Base-by-base conservation (phyloP, 2,888 invertebrate genomes). In the Ormyrus rosae region DNA sequence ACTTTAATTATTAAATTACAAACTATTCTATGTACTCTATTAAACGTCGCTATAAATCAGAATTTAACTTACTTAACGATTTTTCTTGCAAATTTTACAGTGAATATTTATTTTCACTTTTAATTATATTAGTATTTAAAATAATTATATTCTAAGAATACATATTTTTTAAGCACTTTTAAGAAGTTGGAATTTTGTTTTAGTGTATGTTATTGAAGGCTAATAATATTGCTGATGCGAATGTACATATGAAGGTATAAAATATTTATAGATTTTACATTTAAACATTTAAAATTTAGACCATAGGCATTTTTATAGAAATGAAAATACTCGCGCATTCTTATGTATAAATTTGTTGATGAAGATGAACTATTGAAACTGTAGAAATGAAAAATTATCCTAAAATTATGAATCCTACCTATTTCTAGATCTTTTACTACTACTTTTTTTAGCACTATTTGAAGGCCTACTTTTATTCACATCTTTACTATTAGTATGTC, bases 341-440 rank as follows among this genome's bases (percentile, higher is more conserved):
- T 11, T 65, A 50, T 77, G 64, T 72, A 65, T 64, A 13, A 51
- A 67, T 46, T 51, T 72, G 50, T 76, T 48, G 46, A 78, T 75
- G 81, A 71, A 51, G 63, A 50, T 78, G 61, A 53, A 74, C 58
- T 71, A 75, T 73, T 65, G 45, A 74, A 77, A 77, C 56, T 67
- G 34, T 75, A 55, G 10, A 4, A 45, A 74, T 70, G 72, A 70
- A 67, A 78, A 67, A 56, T 9, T 10, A 45, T 64, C 50, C 8
- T 56, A 34, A 46, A 61, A 51, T 76, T 72, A 69, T 13, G 53
- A 34, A 70, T 77, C 74, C 93, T 94, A 96, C 92, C 96, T 94
- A 91, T 96, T 96, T 86, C 96, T 93, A 34, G 96, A 94, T 91
- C 96, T 96, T 89, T 96, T 97, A 88, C 94, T 96, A 85, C 94